Conservation (phyloP, 2,113 vertebrate species). For the Lipophrys pholis region DNA sequence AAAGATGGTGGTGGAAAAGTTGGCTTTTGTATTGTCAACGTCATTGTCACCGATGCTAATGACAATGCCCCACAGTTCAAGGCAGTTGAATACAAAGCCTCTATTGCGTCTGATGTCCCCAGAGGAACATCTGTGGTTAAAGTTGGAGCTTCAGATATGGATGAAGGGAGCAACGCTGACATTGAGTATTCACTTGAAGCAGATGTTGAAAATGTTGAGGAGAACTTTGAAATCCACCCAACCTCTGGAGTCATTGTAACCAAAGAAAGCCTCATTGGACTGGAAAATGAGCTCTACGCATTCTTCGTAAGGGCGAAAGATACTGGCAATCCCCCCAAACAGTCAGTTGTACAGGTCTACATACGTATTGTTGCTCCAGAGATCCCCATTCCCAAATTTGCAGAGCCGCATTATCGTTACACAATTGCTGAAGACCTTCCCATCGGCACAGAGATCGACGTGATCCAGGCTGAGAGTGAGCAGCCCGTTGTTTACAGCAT, state of each 20-base stretch:
- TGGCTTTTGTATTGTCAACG: conserved; percentile 92
- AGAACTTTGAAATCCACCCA: conserved; percentile 94
- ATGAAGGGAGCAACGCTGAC: conserved; percentile 97
- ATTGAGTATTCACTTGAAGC: conserved; percentile 90
- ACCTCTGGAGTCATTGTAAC: conserved; percentile 90
- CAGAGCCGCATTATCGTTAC: conserved; percentile 92
- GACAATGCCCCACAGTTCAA: conserved; percentile 95
- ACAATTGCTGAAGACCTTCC: conserved; percentile 89
- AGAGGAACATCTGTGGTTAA: conserved; percentile 90
- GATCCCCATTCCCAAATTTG: conserved; percentile 88
- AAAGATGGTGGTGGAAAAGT: conserved; percentile 95
- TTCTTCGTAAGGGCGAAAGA: conserved; percentile 94
- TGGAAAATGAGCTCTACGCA: conserved; percentile 92
- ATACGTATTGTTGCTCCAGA: conserved; percentile 91
- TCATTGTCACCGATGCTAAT: conserved; percentile 96
- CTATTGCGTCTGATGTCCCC: conserved; percentile 87
- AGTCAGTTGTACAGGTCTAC: conserved; percentile 91
- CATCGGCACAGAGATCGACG: conserved; percentile 92
- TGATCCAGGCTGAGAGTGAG: conserved; percentile 87
- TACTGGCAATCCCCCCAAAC: conserved; percentile 87
- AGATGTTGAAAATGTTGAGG: conserved; percentile 89
- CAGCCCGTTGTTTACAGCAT: conserved; percentile 87
- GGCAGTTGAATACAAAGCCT: conserved; percentile 90
- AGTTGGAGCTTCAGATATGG: conserved; percentile 92
- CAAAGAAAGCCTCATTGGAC: conserved; percentile 95